Evolutionary conservation across 2,113 vertebrate genomes (phyloP), one percentile per base, ranked within the genome.

Genomic region (Anarhynchus alexandrinus): DNA sequence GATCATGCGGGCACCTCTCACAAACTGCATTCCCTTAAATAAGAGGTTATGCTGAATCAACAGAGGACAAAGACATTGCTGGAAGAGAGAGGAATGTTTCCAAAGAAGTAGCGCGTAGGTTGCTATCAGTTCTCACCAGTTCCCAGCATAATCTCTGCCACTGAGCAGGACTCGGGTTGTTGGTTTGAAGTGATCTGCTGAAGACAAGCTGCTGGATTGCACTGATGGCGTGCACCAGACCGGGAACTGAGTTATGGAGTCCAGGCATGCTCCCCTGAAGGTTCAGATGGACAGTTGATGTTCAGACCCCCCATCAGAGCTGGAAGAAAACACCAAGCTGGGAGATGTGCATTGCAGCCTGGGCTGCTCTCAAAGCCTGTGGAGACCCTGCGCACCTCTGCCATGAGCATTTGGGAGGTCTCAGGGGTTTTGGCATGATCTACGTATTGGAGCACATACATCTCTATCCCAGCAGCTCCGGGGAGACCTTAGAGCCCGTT

Each of bases 121-220:
- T 82, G 40, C 45, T 62, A 1, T 34, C 30, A 43, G 19, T 67
- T 88, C n/a, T 82, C 49, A 42, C n/a, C 14, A 2, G 1, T 74
- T 78, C 22, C 54, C 52, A 38, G 8, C 1, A 0, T 73, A 38
- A 74, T 85, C 66, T 38, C 43, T 69, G 51, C 57, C 16, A 22
- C 16, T 1, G 3, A 38, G 51, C 4, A 6, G 54, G 17, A 43
- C 29, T 12, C 2, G 1, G 23, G 6, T 70, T 36, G 11, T 25
- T 65, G 62, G 14, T 70, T 86, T 86, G 59, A 59, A 5, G 4
- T 8, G 23, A 55, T 58, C 36, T 94, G 73, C 23, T 82, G 45
- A 74, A 59, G 82, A 32, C 65, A 34, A 59, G 38, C 36, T 2
- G 1, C 49, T 76, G 66, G 32, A 11, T 45, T 58, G 58, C 42